Base-by-base conservation (phyloP, 30 jellyfish, hydroid and myxozoan genomes). In the Catostylus mosaicus region DNA sequence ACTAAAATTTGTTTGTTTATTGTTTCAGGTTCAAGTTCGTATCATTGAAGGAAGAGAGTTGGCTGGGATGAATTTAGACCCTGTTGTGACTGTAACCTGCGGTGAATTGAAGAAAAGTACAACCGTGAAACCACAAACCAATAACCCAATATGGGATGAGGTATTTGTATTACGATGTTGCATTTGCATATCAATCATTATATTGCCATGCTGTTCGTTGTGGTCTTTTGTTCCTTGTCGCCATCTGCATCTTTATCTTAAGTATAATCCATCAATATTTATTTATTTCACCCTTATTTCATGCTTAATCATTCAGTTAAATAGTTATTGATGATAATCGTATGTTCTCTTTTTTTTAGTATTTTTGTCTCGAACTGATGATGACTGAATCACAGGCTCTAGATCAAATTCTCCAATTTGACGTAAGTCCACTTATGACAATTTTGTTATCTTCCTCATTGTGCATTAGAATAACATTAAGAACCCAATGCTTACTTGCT, bases 91-190 rank as follows among this genome's bases (percentile, higher is more conserved):
- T 56, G 79, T 95, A 2, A 64, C 95, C 27, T 30, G 80, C 34
- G 98, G 97, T 7, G 96, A 85, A 32, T 30, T n/a, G 51, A 86
- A 87, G 82, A 95, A 95, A 45, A 60, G 74, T 38, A 95, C 99
- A 11, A 80, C 96, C 8, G 96, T 90, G 69, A 95, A 95, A 30
- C 80, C 95, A 29, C 99, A 95, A 52, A 95, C 99, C 24, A 95
- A 95, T 76, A 89, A 90, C 63, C 99, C 99, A 9, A 30, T 77
- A 3, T 95, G 99, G 99, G 99, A 95, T 69, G 98, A 90, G 92
- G 99, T 95, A 76, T 56, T 18, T n/a, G n/a, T n/a, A n/a, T n/a
- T n/a, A n/a, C n/a, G n/a, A n/a, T n/a, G 1, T 24, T n/a, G n/a
- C n/a, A n/a, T n/a, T n/a, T n/a, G n/a, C n/a, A n/a, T n/a, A n/a